Base-by-base conservation (phyloP, 2,113 vertebrate species). In the Sander lucioperca region DNA sequence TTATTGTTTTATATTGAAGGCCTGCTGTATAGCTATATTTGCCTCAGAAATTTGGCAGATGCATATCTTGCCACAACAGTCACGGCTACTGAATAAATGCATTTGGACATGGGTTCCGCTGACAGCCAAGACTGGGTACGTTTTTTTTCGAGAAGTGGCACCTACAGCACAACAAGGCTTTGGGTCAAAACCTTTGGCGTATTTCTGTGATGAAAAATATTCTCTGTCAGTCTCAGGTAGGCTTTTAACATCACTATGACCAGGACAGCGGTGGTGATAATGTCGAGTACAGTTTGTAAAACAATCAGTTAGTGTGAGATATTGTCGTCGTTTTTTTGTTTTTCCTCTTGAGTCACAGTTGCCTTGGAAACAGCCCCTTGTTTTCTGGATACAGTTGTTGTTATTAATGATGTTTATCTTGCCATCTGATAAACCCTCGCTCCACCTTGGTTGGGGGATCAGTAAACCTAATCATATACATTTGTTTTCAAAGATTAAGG, bases 281-380 rank as follows among this genome's bases (percentile, higher is more conserved):
- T 77, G 70, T 84, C 6, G 54, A 68, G 77, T 56, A 50, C 59
- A 82, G 54, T 83, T 87, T 93, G 77, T 88, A 80, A 92, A 93
- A 92, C 93, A 95, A 94, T 94, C 94, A 92, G 70, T 77, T 84
- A 50, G 58, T 77, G 56, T 87, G 56, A 79, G 67, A 69, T 80
- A 36, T 76, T 57, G n/a, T 79, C 25, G 11, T 39, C 39, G 9
- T 10, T 25, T 54, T 36, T 77, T 54, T 59, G 39, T 61, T 2
- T 69, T 85, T 87, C 77, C 63, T 90, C 78, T 92, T 88, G 74
- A 94, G 94, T 95, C 94, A 96, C 94, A 93, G 95, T 96, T 95
- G 95, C 95, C 95, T 96, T 95, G 89, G 86, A 93, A 93, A 92
- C 62, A 75, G 62, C 76, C 88, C 89, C 82, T 82, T 80, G 63